phyloP scores from a whole-genome alignment of 2,888 invertebrate genomes.

The Lithophane semibrunnea region DNA sequence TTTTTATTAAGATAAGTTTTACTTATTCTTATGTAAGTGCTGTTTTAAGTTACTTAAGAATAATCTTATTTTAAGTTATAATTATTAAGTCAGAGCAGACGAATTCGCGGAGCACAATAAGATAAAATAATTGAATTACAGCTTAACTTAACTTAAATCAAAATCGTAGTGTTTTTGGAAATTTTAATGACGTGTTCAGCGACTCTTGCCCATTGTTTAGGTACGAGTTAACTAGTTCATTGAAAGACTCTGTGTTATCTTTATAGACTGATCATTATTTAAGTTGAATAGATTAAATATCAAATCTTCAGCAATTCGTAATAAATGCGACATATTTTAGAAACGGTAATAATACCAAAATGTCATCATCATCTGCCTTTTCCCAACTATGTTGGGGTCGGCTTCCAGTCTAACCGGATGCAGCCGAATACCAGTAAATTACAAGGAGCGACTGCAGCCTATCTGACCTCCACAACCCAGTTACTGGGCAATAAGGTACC shows the following conservation, averaged over 20 bases:
- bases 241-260: not conserved
- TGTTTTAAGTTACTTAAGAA: conserved; percentile 4
- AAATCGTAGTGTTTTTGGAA: too few species aligned
- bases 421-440: too few species aligned
- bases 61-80: not conserved
- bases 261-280: not conserved
- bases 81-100: not conserved
- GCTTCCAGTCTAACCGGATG: too few species aligned
- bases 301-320: not conserved
- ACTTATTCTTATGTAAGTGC: conserved; percentile 8
- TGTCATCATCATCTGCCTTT: too few species aligned
- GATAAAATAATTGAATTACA: not conserved
- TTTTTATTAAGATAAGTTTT: conserved; percentile 7
- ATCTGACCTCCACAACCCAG: too few species aligned
- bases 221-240: not conserved
- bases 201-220: not conserved
- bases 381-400: too few species aligned
- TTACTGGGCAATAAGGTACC: too few species aligned
- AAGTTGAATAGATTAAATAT: not conserved
- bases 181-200: too few species aligned
- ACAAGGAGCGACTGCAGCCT: too few species aligned
- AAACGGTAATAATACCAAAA: conserved; percentile 9
- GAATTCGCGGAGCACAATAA: not conserved
- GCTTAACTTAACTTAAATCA: too few species aligned
- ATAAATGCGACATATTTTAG: not conserved